Evolutionary conservation across 2,888 invertebrate genomes (phyloP), one percentile per base, ranked within the genome.

Genomic region (Drosophila neonasuta): DNA sequence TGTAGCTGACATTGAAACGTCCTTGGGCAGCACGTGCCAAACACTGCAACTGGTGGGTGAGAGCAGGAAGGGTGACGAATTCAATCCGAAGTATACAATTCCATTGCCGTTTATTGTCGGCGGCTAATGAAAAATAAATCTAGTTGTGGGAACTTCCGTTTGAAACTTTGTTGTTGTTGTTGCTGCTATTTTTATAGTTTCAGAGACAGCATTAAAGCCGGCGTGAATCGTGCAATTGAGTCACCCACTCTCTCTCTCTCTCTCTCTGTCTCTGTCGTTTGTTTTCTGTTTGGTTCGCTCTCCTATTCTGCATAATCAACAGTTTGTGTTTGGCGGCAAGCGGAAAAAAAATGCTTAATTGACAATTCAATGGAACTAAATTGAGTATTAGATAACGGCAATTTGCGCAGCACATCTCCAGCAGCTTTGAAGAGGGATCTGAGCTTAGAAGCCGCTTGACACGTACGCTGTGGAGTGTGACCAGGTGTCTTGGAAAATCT

Each of bases 1-100:
- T 68, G 34, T 54, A 32, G 51, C 58, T 78, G 85, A 77, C 85
- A 84, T 87, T 87, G 84, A 79, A 84, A 79, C 64, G 86, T 82
- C 86, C 87, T 88, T 88, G 86, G 60, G 60, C 56, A 68, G 68
- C 83, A 73, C 83, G 83, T 73, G 80, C 67, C 71, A 30, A 52
- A 20, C 29, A 61, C 62, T 71, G 68, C 76, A 66, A 59, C 62
- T 64, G 61, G 66, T 71, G 61, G 67, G 62, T 52, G 60, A 52
- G 45, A 52, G 45, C 55, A 58, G 62, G 59, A 50, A 20, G 50
- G 55, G 41, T 32, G 57, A 39, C 34, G 36, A 39, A 46, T 46
- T 50, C 58, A 46, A 54, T 56, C 55, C 59, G 51, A 49, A 20
- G 60, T 74, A 69, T 73, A 39, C 7, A 49, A 63, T 80, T 80